phyloP scores from a whole-genome alignment of 1,140 invertebrate species.

The Anagrus nilaparvatae region DNA sequence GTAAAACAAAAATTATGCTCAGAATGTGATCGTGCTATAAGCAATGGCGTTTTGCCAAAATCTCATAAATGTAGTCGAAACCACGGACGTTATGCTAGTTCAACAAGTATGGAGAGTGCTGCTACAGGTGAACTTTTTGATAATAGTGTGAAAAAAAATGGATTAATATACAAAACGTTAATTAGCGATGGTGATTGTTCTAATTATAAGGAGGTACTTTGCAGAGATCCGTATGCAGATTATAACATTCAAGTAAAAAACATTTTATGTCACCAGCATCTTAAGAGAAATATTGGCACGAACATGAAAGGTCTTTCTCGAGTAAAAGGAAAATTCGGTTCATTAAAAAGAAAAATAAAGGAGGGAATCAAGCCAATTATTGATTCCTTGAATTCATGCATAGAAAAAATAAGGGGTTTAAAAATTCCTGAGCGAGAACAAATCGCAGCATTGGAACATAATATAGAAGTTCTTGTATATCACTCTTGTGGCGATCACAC shows the following conservation, averaged over 20 bases:
- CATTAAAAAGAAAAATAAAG: background rate
- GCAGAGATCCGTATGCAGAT: background rate
- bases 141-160: constrained; percentile 14
- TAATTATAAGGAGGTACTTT: constrained; percentile 1
- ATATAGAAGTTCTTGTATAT: background rate
- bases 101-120: constrained; percentile 1
- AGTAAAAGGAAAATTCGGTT: background rate
- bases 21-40: constrained; percentile 1
- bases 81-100: background rate
- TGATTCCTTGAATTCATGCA: background rate
- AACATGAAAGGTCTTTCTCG: background rate
- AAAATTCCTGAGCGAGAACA: background rate
- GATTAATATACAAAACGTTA: constrained; percentile 3
- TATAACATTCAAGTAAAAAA: constrained; percentile 1
- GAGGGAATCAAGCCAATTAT: background rate
- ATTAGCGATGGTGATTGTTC: constrained; percentile 4
- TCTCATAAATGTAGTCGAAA: background rate
- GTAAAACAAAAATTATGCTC: constrained; percentile 1
- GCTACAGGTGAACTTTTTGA: background rate
- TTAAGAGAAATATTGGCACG: constrained; percentile 1
- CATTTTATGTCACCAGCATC: constrained; percentile 1
- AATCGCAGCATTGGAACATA: background rate
- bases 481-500: constrained; percentile 3
- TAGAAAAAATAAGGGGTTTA: background rate
- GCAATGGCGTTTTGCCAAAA: background rate